Base-by-base conservation (phyloP, 2,888 invertebrate genomes). In the Chouioia cunea region DNA sequence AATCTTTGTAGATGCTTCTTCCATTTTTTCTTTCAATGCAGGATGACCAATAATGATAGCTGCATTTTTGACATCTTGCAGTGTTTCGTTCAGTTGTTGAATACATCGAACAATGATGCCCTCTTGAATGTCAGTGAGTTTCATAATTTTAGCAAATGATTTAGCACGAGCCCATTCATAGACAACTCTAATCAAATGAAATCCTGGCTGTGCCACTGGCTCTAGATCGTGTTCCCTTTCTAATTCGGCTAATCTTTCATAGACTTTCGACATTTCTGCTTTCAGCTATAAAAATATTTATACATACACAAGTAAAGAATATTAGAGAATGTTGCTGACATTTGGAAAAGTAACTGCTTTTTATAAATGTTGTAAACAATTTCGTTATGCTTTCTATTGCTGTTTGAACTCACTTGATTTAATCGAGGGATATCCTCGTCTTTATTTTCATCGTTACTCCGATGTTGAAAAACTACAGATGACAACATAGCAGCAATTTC, bases 81-180 rank as follows among this genome's bases (percentile, higher is more conserved):
- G 89, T 0, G 92, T 92, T 89, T 99, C 99, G 82, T 97, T 95
- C 47, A 99, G 86, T 81, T 99, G 94, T 82, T 99, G 99, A 76
- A 99, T 99, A 81, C 97, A 97, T 60, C 98, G 89, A 0, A 99
- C 99, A 78, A 99, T 98, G 73, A 98, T 95, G 0, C 99, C 99
- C 85, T 99, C 99, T 83, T 99, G 98, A 0, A 97, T 93, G 74
- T 97, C 95, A 0, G 97, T 98, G 65, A 96, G 86, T 77, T 92
- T 89, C 91, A 96, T 97, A 71, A 99, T 97, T 80, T 97, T 94
- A 0, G 94, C 91, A 86, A 99, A 99, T 0, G 97, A 94, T 89
- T 96, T 83, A 79, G 96, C 94, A 58, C 91, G 88, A 0, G 98
- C 97, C 99, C 99, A 99, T 82, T 97, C 95, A 83, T 97, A 96